Percentiles rank a stretch among this genome's conserved stretches.
Conservation (phyloP, 2,113 vertebrate species). For the Galbula dea region DNA sequence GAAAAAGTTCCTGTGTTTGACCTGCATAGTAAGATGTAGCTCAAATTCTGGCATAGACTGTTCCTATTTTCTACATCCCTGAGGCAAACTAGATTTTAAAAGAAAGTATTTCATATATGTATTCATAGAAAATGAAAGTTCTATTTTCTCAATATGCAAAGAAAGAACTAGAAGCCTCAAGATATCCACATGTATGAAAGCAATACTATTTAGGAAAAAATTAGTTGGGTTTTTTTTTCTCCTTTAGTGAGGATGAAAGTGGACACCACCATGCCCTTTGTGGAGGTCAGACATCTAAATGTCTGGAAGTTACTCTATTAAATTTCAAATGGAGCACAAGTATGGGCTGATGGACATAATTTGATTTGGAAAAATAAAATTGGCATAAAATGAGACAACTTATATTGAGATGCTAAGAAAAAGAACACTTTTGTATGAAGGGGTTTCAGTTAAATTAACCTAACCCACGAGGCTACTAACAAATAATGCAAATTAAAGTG, state of each 20-base stretch:
- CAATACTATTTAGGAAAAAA: not conserved
- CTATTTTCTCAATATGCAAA: not conserved
- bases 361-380: not conserved
- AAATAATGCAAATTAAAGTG: not conserved
- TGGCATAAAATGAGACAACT: not conserved
- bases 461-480: not conserved
- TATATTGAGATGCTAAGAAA: not conserved
- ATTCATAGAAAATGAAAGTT: not conserved
- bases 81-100: not conserved
- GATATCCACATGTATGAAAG: not conserved
- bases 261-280: not conserved
- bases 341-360: not conserved
- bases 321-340: not conserved
- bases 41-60: not conserved
- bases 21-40: not conserved
- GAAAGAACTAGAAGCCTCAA: not conserved
- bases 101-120: not conserved
- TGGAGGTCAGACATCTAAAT: not conserved
- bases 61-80: not conserved
- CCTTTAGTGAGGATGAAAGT: not conserved
- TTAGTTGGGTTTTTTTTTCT: not conserved
- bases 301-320: not conserved
- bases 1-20: not conserved
- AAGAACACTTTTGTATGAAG: not conserved
- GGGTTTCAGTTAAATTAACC: not conserved